Percentiles rank a stretch among this genome's conserved stretches.
Evolutionary conservation across 2,888 invertebrate species (phyloP).

Genomic region (Agrotis ipsilon): DNA sequence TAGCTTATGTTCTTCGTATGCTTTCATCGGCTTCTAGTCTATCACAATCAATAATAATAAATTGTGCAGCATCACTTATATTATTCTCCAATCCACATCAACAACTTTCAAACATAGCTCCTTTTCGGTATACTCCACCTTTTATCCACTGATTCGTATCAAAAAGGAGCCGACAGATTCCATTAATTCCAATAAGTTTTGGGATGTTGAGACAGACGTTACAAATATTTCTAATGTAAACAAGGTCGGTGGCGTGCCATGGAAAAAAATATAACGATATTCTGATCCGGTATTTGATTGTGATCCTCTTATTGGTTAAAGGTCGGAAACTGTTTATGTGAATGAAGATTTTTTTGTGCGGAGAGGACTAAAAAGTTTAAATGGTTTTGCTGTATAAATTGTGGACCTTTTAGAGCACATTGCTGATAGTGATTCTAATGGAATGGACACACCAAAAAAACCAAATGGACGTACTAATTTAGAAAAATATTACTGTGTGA

Average conservation of each 20-base stretch:
- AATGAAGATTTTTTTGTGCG: constrained; percentile 26
- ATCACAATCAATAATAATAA: neutral
- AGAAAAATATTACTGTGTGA: neutral
- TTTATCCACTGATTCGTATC: constrained; percentile 45
- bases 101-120: constrained; percentile 9
- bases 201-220: constrained; percentile 46
- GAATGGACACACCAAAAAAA: neutral
- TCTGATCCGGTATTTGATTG: constrained; percentile 59
- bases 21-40: constrained; percentile 5
- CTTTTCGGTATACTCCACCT: constrained; percentile 16
- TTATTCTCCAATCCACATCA: constrained; percentile 8
- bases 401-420: neutral
- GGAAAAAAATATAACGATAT: constrained; percentile 64
- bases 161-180: constrained; percentile 52
- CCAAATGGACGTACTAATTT: neutral
- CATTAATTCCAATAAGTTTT: constrained; percentile 54
- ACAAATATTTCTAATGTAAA: constrained; percentile 69
- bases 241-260: constrained; percentile 46
- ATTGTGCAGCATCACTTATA: constrained; percentile 6
- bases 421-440: neutral
- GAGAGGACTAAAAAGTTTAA: constrained; percentile 3
- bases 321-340: constrained; percentile 29
- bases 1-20: neutral
- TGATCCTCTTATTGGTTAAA: constrained; percentile 34
- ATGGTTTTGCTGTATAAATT: constrained; percentile 13